A percentile compares a stretch with the other conserved stretches of the same genome.
Evolutionary conservation across 2,888 invertebrate species (phyloP).

Genomic region (Vandiemenella viatica): DNA sequence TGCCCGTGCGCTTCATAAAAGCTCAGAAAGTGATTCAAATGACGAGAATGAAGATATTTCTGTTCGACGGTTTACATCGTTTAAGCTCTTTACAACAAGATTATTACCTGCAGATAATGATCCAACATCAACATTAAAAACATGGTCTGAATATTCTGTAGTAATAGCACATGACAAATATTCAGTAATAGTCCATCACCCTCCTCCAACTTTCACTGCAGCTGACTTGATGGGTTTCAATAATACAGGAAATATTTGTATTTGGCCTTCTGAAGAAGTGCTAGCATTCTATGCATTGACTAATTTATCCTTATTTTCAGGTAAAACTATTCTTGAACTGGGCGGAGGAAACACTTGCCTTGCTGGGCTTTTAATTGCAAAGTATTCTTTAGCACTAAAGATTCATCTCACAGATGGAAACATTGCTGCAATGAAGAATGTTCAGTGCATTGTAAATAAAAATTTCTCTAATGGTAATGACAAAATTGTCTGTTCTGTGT

Average conservation of each 20-base stretch:
- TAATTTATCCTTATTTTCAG: slow-evolving; percentile 46
- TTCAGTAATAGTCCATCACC: slow-evolving; percentile 40
- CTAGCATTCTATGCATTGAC: slow-evolving; percentile 50
- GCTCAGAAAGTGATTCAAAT: slow-evolving; percentile 2
- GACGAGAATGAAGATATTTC: slow-evolving; percentile 30
- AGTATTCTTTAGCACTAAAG: slow-evolving; percentile 43
- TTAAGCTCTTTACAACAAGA: slow-evolving; percentile 38
- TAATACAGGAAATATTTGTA: slow-evolving; percentile 64
- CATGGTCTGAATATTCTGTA: slow-evolving; percentile 47
- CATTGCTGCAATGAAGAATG: slow-evolving; percentile 56
- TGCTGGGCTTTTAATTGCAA: slow-evolving; percentile 56
- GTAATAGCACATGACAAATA: slow-evolving; percentile 33
- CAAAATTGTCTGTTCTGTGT: slow-evolving; percentile 25
- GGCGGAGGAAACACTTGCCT: slow-evolving; percentile 78
- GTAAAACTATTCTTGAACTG: slow-evolving; percentile 54
- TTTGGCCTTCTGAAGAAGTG: slow-evolving; percentile 68
- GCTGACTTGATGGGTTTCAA: slow-evolving; percentile 65
- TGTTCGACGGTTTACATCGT: slow-evolving; percentile 41
- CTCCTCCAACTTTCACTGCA: slow-evolving; percentile 46
- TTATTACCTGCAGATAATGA: slow-evolving; percentile 7
- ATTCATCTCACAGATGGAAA: slow-evolving; percentile 69
- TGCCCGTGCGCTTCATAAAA: slow-evolving; percentile 39
- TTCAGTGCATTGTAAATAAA: slow-evolving; percentile 44
- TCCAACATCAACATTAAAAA: not conserved
- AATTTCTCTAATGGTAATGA: slow-evolving; percentile 39